Conservation (phyloP, 2,797 vertebrate genomes). For the Hapalemur alaotrensis region DNA sequence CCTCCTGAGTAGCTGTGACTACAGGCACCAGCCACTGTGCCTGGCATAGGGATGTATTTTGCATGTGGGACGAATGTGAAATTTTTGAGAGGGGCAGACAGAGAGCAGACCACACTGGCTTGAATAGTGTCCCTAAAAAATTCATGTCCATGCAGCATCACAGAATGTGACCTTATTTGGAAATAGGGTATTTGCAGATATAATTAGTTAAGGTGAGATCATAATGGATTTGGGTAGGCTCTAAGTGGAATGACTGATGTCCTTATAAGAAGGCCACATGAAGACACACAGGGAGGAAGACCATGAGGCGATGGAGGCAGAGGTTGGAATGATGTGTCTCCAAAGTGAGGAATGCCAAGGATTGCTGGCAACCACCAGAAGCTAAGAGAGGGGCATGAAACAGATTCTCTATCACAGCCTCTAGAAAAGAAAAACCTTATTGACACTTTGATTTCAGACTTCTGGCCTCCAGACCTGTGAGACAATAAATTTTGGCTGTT, state of each 20-base stretch:
- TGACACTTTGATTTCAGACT: not conserved
- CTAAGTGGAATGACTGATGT: not conserved
- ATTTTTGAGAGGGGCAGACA: not conserved
- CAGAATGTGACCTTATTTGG: conserved; percentile 23
- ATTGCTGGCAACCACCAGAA: not conserved
- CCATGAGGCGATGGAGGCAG: not conserved
- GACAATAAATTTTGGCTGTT: not conserved
- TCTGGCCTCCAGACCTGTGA: not conserved
- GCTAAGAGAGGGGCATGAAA: not conserved
- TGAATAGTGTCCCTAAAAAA: not conserved
- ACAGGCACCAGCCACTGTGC: too few species aligned
- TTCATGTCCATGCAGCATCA: not conserved
- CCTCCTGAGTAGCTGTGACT: not conserved
- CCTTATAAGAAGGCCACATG: not conserved
- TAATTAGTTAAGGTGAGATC: conserved; percentile 9
- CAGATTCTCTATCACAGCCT: not conserved
- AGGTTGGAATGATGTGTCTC: not conserved
- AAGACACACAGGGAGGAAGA: not conserved
- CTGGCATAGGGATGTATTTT: not conserved
- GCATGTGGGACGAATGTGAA: not conserved
- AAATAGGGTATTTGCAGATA: not conserved
- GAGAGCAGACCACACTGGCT: not conserved
- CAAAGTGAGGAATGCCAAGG: not conserved
- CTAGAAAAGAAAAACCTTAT: not conserved
- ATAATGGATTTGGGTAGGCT: not conserved